Base-by-base conservation (phyloP, 2,113 vertebrate genomes). In the Cinclus mexicanus region DNA sequence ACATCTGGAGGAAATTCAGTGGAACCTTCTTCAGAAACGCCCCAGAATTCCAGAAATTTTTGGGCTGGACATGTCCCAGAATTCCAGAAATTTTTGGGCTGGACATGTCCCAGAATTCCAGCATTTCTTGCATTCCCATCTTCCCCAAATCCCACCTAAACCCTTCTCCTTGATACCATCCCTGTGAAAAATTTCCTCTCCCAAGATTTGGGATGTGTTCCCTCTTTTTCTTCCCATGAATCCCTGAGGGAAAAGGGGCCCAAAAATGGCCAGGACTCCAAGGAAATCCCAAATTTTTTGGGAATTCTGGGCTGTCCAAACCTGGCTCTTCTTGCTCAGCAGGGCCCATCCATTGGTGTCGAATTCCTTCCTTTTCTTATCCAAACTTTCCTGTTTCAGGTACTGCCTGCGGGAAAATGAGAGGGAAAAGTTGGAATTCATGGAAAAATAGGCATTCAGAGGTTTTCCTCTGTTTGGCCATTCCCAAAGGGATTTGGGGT, bases 261-360 rank as follows among this genome's bases (percentile, higher is more conserved):
- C 19, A 1, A 26, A 39, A 41, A 19, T 6, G n/a, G 28, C 8
- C 0, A 4, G 19, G 15, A 65, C 41, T 15, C 6, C 42, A 23
- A 14, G 14, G 41, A 29, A 65, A 56, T n/a, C 7, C 19, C 1
- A 2, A 14, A 14, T 33, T 26, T 22, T 85, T 35, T 2, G 9
- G 29, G n/a, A 49, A 41, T 65, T 49, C 31, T 49, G 70, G 29
- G 29, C 7, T 28, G 28, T n/a, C 24, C 52, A 35, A 19, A 75
- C 83, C 83, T 85, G 83, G 71, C 83, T 85, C 25, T 76, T 85
- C 52, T 85, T 85, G 83, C 83, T 85, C 16, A 85, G 71, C 42
- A 85, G 52, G 42, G 70, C 6, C 83, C 83, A 85, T 9, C 83
- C 83, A 0, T 85, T 85, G 83, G 83, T 42, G 42, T 85, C 83